Evolutionary conservation across 2,888 invertebrate genomes (phyloP).

Genomic region (Napeogenes inachia): DNA sequence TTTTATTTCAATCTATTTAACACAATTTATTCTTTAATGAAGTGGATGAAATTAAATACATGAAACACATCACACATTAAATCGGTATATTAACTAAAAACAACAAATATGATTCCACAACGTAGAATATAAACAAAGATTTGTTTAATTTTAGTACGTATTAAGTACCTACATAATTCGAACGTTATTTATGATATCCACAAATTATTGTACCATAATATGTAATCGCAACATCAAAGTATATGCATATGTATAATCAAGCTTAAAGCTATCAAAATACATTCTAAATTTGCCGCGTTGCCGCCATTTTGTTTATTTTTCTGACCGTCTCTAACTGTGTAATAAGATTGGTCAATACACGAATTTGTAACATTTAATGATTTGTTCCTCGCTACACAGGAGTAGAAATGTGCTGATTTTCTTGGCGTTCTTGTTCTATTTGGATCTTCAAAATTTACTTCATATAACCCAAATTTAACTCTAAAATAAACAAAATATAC

Average conservation of each 20-base stretch:
- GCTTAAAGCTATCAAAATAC: not conserved
- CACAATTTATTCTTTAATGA: too few species aligned
- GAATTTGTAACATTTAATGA: slow-evolving; percentile 9
- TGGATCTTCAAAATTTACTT: slow-evolving; percentile 34
- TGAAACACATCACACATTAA: too few species aligned
- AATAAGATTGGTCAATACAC: slow-evolving; percentile 5
- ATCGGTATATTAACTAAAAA: too few species aligned
- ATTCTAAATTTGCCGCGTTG: not conserved
- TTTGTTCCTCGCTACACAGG: slow-evolving; percentile 33
- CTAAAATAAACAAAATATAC: slow-evolving; percentile 27
- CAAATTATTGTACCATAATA: not conserved
- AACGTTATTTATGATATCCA: too few species aligned
- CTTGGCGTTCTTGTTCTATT: slow-evolving; percentile 32
- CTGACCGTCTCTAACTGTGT: not conserved
- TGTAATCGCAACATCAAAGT: not conserved
- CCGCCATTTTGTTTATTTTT: not conserved
- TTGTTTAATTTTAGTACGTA: too few species aligned
- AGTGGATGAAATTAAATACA: too few species aligned
- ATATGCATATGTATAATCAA: not conserved
- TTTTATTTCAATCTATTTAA: too few species aligned
- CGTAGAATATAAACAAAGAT: too few species aligned
- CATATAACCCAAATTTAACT: slow-evolving; percentile 38
- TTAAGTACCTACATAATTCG: too few species aligned
- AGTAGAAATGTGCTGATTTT: slow-evolving; percentile 49
- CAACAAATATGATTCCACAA: too few species aligned